A percentile compares a stretch with the other conserved stretches of the same genome.
phyloP scores from a whole-genome alignment of 1,140 invertebrate species.

The Latrodectus geometricus region DNA sequence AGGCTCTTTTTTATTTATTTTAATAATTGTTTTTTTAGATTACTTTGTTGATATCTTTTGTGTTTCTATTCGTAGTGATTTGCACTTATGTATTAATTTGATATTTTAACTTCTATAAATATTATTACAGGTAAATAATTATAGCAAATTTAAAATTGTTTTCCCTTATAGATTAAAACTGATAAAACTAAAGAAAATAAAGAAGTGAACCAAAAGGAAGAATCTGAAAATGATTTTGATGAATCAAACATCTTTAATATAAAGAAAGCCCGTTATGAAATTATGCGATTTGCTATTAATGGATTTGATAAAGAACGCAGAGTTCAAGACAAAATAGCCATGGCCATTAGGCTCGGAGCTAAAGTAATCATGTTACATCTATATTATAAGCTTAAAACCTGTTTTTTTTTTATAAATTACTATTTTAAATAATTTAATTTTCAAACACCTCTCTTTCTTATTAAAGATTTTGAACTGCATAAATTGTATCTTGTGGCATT shows the following conservation, averaged over 20 bases:
- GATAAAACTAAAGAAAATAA: background rate
- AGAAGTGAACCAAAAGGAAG: background rate
- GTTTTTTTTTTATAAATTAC: background rate
- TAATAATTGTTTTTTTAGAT: too few relatives aligned
- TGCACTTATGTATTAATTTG: too few relatives aligned
- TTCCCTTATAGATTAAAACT: background rate
- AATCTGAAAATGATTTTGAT: too few relatives aligned
- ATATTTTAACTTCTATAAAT: too few relatives aligned
- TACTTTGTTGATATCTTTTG: too few relatives aligned
- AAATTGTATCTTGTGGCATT: too few relatives aligned
- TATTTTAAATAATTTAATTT: background rate
- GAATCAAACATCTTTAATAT: slow-evolving; percentile 54
- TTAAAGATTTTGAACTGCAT: background rate
- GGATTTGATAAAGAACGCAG: slow-evolving; percentile 74
- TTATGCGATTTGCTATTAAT: slow-evolving; percentile 77
- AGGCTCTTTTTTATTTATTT: too few relatives aligned
- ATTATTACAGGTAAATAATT: too few relatives aligned
- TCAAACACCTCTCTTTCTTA: background rate
- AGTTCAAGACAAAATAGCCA: slow-evolving; percentile 73
- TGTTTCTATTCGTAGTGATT: too few relatives aligned
- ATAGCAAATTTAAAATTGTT: too few relatives aligned
- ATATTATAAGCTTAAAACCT: background rate
- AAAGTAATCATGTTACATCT: slow-evolving; percentile 64
- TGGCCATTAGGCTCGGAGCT: slow-evolving; percentile 76
- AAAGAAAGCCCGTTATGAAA: slow-evolving; percentile 69